Conservation (phyloP, 1,140 invertebrate species). For the Pygmarrhopalites habei region DNA sequence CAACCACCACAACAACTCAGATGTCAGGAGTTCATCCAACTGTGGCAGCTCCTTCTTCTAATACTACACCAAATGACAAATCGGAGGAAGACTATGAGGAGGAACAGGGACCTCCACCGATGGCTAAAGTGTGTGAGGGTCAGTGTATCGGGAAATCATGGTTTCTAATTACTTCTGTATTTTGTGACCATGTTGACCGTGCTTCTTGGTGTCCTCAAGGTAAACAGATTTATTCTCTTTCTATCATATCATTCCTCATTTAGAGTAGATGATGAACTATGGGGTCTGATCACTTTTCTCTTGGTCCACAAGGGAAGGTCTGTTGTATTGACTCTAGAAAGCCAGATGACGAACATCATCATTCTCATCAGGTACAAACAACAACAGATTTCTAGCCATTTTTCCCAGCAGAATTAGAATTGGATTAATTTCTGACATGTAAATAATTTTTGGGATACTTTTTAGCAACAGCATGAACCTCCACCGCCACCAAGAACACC, state of each 20-base stretch:
- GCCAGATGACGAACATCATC: too few relatives aligned
- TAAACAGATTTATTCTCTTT: too few relatives aligned
- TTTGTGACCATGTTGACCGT: slow-evolving; percentile 6
- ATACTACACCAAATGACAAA: not conserved
- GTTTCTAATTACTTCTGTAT: not conserved
- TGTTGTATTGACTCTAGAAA: too few relatives aligned
- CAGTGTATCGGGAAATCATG: not conserved
- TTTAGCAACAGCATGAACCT: not conserved
- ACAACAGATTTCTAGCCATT: too few relatives aligned
- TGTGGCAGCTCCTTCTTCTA: too few relatives aligned
- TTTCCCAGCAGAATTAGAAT: too few relatives aligned
- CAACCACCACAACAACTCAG: slow-evolving; percentile 49
- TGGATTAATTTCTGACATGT: too few relatives aligned
- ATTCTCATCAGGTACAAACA: too few relatives aligned
- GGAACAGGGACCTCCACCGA: not conserved
- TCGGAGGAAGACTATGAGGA: not conserved
- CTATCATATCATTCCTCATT: too few relatives aligned
- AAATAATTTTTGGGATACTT: not conserved
- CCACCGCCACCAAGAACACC: slow-evolving; percentile 45
- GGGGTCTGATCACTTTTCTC: too few relatives aligned
- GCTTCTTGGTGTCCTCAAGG: not conserved
- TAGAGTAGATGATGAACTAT: too few relatives aligned
- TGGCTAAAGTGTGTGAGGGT: not conserved
- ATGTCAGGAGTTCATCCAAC: slow-evolving; percentile 11
- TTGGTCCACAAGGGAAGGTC: too few relatives aligned